A percentile compares a stretch with the other conserved stretches of the same genome.
phyloP scores from a whole-genome alignment of 2,113 vertebrate species.

The Phodopus roborovskii region DNA sequence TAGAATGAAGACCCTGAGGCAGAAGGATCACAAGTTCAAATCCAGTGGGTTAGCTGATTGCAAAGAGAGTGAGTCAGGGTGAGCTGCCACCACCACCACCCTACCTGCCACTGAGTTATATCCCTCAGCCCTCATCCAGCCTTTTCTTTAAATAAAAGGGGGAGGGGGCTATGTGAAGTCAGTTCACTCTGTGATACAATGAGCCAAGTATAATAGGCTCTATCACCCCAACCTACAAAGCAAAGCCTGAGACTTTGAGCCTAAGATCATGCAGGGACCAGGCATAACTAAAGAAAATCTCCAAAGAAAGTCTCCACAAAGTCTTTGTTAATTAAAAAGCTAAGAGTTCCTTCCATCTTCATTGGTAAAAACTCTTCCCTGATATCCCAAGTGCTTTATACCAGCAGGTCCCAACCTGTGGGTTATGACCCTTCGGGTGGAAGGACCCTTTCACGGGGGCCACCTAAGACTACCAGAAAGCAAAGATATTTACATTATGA shows the following conservation, averaged over 20 bases:
- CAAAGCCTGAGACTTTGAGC: not conserved
- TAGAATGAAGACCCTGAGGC: not conserved
- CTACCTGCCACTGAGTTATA: not conserved
- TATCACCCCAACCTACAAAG: not conserved
- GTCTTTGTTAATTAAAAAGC: not conserved
- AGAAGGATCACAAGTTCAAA: not conserved
- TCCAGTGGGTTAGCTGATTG: not conserved
- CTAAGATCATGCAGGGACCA: not conserved
- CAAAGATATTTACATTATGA: too few species aligned
- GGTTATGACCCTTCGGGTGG: not conserved
- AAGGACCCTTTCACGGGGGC: too few species aligned
- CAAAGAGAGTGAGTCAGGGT: not conserved
- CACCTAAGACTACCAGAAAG: too few species aligned
- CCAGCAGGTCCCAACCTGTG: not conserved
- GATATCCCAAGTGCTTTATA: not conserved
- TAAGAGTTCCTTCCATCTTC: not conserved
- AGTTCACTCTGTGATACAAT: not conserved
- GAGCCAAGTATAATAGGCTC: not conserved
- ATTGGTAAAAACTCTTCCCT: not conserved
- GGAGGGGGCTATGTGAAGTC: too few species aligned
- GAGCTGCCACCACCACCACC: not conserved
- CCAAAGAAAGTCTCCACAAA: not conserved
- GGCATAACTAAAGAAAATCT: not conserved
- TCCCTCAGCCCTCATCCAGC: not conserved
- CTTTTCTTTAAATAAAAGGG: not conserved